A percentile compares a stretch with the other conserved stretches of the same genome.
Conservation (phyloP, 2,888 invertebrate genomes). For the Byasa hedistus region DNA sequence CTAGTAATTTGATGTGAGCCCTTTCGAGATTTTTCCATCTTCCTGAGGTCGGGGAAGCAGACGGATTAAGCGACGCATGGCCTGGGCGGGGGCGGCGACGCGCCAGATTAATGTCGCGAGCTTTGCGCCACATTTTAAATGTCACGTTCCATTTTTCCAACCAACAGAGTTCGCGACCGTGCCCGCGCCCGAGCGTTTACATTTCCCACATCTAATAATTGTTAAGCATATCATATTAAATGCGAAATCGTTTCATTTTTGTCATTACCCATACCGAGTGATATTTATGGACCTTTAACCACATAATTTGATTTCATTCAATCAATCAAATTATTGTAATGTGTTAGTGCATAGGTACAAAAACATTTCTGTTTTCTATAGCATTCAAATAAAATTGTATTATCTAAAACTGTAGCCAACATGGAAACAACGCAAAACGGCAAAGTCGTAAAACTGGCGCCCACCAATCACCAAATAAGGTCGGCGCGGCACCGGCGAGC, state of each 20-base stretch:
- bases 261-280: not conserved
- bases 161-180: conserved; percentile 63
- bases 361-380: not conserved
- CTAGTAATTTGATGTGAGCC: conserved; percentile 78
- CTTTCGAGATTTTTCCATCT: conserved; percentile 77
- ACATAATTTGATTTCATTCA: too few relatives aligned
- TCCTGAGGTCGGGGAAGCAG: conserved; percentile 69
- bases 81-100: conserved; percentile 70
- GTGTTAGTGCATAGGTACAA: too few relatives aligned
- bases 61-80: conserved; percentile 74
- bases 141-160: conserved; percentile 76
- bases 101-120: conserved; percentile 75
- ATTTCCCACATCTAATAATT: conserved; percentile 48
- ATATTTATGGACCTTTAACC: too few relatives aligned
- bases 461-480: conserved; percentile 79
- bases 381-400: conserved; percentile 56
- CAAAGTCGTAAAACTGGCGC: conserved; percentile 79
- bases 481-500: conserved; percentile 64
- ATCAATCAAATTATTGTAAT: too few relatives aligned
- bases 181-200: conserved; percentile 48
- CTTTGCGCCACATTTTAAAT: conserved; percentile 76
- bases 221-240: conserved; percentile 47
- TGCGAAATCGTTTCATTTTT: conserved; percentile 14
- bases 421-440: conserved; percentile 73
- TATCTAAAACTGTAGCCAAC: conserved; percentile 64